Evolutionary conservation across 37 sponge, comb jelly and placozoan genomes (phyloP), one percentile per base, ranked within the genome.

Genomic region (Beroe ovata): DNA sequence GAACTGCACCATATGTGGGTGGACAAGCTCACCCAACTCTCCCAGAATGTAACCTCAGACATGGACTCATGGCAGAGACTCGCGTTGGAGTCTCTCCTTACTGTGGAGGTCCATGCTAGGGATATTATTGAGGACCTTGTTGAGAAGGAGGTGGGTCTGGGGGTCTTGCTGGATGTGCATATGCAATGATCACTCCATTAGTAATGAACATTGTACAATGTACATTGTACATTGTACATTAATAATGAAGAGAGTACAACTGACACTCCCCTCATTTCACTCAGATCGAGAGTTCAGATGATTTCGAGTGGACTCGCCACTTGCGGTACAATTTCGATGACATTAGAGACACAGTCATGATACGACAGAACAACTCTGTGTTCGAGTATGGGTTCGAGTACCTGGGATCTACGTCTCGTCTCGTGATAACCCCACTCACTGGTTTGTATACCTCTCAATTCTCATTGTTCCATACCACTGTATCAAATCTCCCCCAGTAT

Each of bases 371-470:
- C 37, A 60, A 89, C 60, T 63, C 92, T n/a, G 60, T 60, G 11
- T 91, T 94, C 40, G 88, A 47, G 38, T 94, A 94, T 88, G 92
- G 93, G 60, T 90, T 89, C 54, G 95, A 94, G 61, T 94, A 92
- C 61, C 64, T 94, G 22, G 95, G 95, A 0, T 93, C 92, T 35
- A 63, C 91, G 0, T 58, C 92, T 29, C 91, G 95, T 29, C 92
- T 94, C 26, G 95, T 94, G 0, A 38, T 94, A 23, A 94, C 95
- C 2, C 95, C 95, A 6, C 95, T 94, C 29, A 91, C 95, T 34
- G 84, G 84, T 77, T 14, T 8, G 71, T 25, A n/a, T n/a, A n/a
- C n/a, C n/a, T n/a, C n/a, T n/a, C n/a, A n/a, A n/a, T n/a, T n/a
- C n/a, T n/a, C n/a, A n/a, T n/a, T n/a, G n/a, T n/a, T n/a, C n/a